Evolutionary conservation across 2,113 vertebrate genomes (phyloP).

Genomic region (Campylorhamphus procurvoides): DNA sequence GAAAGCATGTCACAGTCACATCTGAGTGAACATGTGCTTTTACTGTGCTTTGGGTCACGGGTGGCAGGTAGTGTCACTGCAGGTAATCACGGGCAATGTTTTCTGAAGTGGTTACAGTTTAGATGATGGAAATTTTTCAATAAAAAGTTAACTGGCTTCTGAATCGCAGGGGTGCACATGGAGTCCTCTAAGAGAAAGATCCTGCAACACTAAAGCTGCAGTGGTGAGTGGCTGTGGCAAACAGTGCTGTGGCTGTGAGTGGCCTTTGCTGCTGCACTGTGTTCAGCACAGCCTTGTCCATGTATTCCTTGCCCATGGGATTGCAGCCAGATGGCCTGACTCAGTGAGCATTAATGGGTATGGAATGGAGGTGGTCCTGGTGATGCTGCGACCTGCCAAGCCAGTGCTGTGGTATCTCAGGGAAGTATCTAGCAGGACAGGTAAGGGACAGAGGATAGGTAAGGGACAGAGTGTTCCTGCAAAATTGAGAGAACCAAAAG

Average conservation of each 20-base stretch:
- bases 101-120: background rate
- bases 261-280: background rate
- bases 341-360: background rate
- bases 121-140: background rate
- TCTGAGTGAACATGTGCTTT: background rate
- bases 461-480: background rate
- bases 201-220: background rate
- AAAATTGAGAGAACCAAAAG: background rate
- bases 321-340: background rate
- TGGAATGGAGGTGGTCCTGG: background rate
- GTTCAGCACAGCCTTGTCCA: background rate
- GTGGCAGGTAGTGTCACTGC: background rate
- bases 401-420: background rate
- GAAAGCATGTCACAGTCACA: background rate
- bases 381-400: background rate
- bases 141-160: background rate
- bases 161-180: background rate
- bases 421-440: background rate
- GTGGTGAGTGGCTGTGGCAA: background rate
- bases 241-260: background rate
- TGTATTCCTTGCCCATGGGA: background rate
- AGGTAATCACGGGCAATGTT: background rate
- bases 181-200: background rate
- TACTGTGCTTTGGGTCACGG: background rate
- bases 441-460: background rate